Conservation (phyloP, 2,888 invertebrate genomes). For the Rhingia rostrata region DNA sequence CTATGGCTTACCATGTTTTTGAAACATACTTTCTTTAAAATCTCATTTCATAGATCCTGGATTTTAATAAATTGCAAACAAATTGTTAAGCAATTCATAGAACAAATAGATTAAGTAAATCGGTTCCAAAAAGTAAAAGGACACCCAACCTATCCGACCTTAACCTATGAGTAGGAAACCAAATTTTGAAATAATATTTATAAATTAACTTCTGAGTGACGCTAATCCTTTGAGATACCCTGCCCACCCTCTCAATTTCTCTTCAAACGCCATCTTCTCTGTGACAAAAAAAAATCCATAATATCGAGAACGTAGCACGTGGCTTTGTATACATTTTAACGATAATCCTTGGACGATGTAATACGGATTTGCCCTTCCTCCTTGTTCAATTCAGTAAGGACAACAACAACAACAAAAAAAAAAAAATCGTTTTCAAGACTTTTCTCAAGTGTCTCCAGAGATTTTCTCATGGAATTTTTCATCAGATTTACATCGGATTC, state of each 20-base stretch:
- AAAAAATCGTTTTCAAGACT: conserved; percentile 4
- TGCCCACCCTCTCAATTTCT: not conserved
- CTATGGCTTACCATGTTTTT: too few species aligned
- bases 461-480: conserved; percentile 22
- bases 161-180: not conserved
- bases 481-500: conserved; percentile 25
- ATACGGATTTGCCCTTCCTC: conserved; percentile 26
- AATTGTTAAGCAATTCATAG: not conserved
- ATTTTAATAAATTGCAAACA: conserved; percentile 1
- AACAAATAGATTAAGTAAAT: not conserved
- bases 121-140: not conserved
- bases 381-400: not conserved
- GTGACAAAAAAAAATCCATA: not conserved
- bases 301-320: conserved; percentile 29
- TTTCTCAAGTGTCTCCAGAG: conserved; percentile 27
- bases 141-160: conserved; percentile 1
- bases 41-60: too few species aligned
- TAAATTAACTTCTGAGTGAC: conserved; percentile 33
- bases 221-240: conserved; percentile 1
- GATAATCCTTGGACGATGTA: conserved; percentile 53
- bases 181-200: conserved; percentile 10
- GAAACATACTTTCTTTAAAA: too few species aligned
- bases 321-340: conserved; percentile 38
- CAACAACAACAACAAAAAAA: not conserved
- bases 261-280: not conserved